Percentiles rank a stretch among this genome's conserved stretches.
phyloP scores from a whole-genome alignment of 2,113 vertebrate species.

The Henicopernis longicauda region DNA sequence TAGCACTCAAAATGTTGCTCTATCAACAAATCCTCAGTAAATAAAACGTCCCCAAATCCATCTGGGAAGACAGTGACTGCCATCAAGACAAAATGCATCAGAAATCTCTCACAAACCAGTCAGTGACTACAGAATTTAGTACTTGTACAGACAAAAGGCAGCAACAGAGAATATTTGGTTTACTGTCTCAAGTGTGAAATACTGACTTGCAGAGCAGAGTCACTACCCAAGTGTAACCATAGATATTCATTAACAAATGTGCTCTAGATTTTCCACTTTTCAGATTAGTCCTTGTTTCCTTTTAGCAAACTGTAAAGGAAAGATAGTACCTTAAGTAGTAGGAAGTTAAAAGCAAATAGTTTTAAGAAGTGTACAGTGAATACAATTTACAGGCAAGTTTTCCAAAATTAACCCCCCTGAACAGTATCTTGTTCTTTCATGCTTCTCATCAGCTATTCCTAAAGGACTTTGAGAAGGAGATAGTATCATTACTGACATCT shows the following conservation, averaged over 20 bases:
- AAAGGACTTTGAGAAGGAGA: background rate
- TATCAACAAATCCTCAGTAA: background rate
- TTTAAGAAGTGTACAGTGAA: background rate
- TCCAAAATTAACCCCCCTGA: background rate
- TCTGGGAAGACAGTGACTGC: background rate
- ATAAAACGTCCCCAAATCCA: background rate
- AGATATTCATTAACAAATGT: background rate
- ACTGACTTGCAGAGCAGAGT: background rate
- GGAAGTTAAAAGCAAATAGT: background rate
- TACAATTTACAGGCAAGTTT: background rate
- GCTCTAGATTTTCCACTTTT: background rate
- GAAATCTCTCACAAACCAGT: background rate
- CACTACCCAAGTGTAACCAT: background rate
- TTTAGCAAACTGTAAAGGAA: background rate
- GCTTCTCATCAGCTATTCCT: background rate
- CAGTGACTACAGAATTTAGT: background rate
- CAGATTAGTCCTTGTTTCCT: background rate
- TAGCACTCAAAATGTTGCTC: background rate
- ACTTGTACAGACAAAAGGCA: background rate
- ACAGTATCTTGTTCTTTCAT: background rate
- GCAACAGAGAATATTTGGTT: background rate
- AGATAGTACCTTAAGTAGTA: background rate
- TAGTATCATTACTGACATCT: background rate
- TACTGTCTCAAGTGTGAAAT: background rate
- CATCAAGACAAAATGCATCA: background rate